phyloP scores from a whole-genome alignment of 2,113 vertebrate species.

The Scomber colias region DNA sequence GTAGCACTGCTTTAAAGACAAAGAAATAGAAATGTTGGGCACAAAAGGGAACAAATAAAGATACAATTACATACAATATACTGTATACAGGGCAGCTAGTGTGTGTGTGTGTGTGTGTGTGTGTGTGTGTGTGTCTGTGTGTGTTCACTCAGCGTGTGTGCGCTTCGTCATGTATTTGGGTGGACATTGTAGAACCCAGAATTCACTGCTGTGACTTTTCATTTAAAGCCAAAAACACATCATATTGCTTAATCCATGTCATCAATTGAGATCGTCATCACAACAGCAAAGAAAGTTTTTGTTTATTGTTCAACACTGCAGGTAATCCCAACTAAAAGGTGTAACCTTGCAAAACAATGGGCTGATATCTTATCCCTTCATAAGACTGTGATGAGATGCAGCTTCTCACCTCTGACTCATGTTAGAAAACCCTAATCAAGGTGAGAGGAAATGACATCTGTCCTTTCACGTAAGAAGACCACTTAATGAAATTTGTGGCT shows the following conservation, averaged over 20 bases:
- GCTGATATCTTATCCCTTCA: neutral
- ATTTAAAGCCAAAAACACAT: neutral
- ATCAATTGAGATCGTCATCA: neutral
- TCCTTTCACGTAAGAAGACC: neutral
- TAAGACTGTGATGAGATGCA: neutral
- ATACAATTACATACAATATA: neutral
- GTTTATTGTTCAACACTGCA: neutral
- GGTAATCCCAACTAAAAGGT: neutral
- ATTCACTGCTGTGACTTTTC: neutral
- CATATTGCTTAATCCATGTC: neutral
- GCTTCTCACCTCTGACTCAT: neutral
- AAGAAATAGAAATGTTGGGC: too few relatives aligned
- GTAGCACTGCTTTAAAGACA: too few relatives aligned
- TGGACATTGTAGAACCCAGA: neutral
- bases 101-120: too few relatives aligned
- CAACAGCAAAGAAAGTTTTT: neutral
- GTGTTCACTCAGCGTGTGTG: too few relatives aligned
- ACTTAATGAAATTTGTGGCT: slow-evolving; percentile 17
- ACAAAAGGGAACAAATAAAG: too few relatives aligned
- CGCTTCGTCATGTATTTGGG: too few relatives aligned
- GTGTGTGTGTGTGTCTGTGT: too few relatives aligned
- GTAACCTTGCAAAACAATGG: neutral
- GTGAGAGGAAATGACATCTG: slow-evolving; percentile 22
- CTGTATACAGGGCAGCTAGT: too few relatives aligned
- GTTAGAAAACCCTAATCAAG: neutral